These are phyloP conservation scores for Podarcis cretensis DNA, from an alignment of 2,113 vertebrate genomes.

Conservation along the genomic window DNA sequence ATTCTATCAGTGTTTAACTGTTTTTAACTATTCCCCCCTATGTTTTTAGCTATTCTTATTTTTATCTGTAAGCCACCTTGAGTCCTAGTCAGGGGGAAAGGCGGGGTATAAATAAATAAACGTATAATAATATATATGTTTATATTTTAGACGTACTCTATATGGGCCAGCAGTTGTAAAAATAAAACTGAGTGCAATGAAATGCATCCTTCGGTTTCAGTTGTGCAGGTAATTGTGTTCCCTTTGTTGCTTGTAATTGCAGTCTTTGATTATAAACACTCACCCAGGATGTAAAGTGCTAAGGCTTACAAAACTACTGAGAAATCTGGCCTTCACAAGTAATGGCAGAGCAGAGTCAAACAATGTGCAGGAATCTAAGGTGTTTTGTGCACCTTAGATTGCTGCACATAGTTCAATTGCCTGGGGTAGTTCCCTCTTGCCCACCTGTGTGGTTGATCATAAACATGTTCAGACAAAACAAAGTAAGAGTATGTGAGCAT, in stretches of 20 bases:
- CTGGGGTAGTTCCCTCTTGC: not conserved
- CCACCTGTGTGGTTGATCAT: not conserved
- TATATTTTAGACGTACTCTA: constrained; percentile 88
- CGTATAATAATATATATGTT: not conserved
- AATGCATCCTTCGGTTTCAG: constrained; percentile 94
- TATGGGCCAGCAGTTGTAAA: constrained; percentile 98
- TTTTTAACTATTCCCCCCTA: too few species aligned
- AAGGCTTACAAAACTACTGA: not conserved
- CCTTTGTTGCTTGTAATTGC: not conserved
- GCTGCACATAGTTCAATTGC: not conserved
- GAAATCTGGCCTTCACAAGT: not conserved
- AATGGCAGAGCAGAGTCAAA: not conserved
- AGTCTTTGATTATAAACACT: not conserved
- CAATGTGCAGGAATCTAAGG: not conserved
- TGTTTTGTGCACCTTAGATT: not conserved
- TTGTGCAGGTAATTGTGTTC: constrained; percentile 87
- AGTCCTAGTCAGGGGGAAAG: too few species aligned
- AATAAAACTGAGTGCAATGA: constrained; percentile 96
- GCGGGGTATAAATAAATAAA: too few species aligned
- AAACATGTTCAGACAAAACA: not conserved
- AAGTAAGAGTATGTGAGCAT: not conserved
- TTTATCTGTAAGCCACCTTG: too few species aligned
- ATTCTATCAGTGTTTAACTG: too few species aligned
- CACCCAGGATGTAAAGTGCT: not conserved
- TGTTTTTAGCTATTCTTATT: too few species aligned